Conservation (phyloP, 2,888 invertebrate genomes). For the Abrostola triplasia region DNA sequence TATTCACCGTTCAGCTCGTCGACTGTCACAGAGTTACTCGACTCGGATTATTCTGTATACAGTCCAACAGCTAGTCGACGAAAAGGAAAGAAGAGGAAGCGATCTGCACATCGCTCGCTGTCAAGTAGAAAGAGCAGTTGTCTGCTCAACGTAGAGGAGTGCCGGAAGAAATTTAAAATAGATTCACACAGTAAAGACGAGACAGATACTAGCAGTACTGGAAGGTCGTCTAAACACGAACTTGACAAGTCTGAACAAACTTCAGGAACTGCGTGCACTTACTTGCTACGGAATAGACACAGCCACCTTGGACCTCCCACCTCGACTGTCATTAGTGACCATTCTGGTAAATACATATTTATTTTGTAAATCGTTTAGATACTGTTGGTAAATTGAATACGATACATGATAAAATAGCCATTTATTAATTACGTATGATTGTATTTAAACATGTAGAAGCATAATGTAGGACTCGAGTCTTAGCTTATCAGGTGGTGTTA, state of each 20-base stretch:
- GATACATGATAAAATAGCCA: slow-evolving; percentile 8
- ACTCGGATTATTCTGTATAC: slow-evolving; percentile 86
- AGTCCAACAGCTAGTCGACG: slow-evolving; percentile 80
- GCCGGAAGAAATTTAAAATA: slow-evolving; percentile 87
- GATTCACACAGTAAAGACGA: slow-evolving; percentile 79
- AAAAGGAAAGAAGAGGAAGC: slow-evolving; percentile 84
- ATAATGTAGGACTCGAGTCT: slow-evolving; percentile 58
- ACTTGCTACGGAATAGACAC: slow-evolving; percentile 50
- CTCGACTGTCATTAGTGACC: slow-evolving; percentile 77
- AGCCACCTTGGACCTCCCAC: slow-evolving; percentile 74
- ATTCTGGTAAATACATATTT: slow-evolving; percentile 71
- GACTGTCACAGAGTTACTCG: slow-evolving; percentile 82
- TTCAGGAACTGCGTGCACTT: slow-evolving; percentile 65
- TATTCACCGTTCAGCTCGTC: slow-evolving; percentile 86
- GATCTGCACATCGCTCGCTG: slow-evolving; percentile 79
- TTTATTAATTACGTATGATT: slow-evolving; percentile 20
- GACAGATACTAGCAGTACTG: slow-evolving; percentile 66
- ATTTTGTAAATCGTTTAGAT: slow-evolving; percentile 16
- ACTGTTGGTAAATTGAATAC: slow-evolving; percentile 1
- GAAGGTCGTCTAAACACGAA: slow-evolving; percentile 69
- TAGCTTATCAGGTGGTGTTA: slow-evolving; percentile 77
- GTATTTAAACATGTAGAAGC: slow-evolving; percentile 55
- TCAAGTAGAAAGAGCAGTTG: slow-evolving; percentile 78
- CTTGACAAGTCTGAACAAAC: slow-evolving; percentile 70
- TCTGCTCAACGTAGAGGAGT: slow-evolving; percentile 76